phyloP scores from a whole-genome alignment of 2,888 invertebrate genomes.

The Heliconius erato region DNA sequence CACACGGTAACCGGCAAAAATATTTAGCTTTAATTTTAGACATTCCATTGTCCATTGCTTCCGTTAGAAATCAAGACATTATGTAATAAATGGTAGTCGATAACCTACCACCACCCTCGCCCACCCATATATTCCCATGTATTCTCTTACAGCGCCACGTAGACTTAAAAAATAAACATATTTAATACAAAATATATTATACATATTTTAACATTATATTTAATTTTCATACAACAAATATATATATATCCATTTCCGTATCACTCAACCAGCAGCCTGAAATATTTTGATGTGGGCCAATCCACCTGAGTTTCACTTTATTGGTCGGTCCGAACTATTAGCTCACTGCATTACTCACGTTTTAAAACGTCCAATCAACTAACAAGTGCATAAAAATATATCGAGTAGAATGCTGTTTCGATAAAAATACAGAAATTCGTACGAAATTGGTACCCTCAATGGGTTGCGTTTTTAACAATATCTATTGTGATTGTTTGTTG shows the following conservation, averaged over 20 bases:
- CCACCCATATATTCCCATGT: too few species aligned
- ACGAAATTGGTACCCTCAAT: background rate
- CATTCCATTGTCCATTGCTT: too few species aligned
- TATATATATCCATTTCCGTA: constrained; percentile 3
- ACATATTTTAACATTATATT: too few species aligned
- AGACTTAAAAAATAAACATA: too few species aligned
- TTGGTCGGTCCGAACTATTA: constrained; percentile 44
- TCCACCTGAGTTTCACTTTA: constrained; percentile 45
- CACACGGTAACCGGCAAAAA: too few species aligned
- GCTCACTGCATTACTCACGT: constrained; percentile 43
- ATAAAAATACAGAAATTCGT: constrained; percentile 17
- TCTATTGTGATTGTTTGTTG: constrained; percentile 9
- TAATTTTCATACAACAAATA: background rate
- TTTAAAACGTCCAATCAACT: constrained; percentile 45
- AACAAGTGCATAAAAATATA: constrained; percentile 36
- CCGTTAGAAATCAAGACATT: too few species aligned
- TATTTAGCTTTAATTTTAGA: too few species aligned
- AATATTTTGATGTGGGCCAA: constrained; percentile 47
- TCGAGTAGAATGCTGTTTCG: constrained; percentile 23
- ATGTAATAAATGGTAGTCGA: too few species aligned
- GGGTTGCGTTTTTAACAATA: background rate
- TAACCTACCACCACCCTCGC: too few species aligned
- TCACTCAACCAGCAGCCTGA: constrained; percentile 15
- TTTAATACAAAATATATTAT: too few species aligned
- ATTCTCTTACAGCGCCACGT: too few species aligned